phyloP scores from a whole-genome alignment of 2,797 vertebrate species.

The Cossypha polioptera region DNA sequence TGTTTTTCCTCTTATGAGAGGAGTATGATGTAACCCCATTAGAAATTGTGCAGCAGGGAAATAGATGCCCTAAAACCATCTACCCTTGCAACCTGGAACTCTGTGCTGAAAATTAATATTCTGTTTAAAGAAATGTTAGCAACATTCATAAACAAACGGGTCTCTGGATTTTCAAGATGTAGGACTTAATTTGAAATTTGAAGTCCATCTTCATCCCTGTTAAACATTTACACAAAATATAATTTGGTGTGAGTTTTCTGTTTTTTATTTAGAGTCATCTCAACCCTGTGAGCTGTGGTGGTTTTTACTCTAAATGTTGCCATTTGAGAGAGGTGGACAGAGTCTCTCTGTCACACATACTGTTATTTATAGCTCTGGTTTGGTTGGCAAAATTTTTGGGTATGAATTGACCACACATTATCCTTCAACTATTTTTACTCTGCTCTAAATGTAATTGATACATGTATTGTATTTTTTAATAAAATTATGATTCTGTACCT shows the following conservation, averaged over 20 bases:
- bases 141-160: neutral
- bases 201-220: neutral
- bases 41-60: neutral
- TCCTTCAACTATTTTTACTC: neutral
- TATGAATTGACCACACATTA: neutral
- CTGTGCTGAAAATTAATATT: neutral
- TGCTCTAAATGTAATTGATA: neutral
- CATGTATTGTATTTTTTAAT: neutral
- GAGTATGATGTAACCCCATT: neutral
- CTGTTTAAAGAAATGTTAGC: neutral
- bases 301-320: neutral
- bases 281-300: neutral
- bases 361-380: neutral
- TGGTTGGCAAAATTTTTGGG: neutral
- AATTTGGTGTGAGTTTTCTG: neutral
- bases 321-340: neutral
- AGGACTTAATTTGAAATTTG: neutral
- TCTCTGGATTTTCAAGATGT: neutral
- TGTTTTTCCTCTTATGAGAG: neutral
- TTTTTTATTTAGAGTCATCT: neutral
- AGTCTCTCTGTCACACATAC: neutral
- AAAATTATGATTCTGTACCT: neutral
- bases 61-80: neutral
- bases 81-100: neutral
- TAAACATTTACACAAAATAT: neutral